These are phyloP conservation scores for Cylindroiulus punctatus DNA, from an alignment of 2,888 invertebrate genomes.

Conservation along the genomic window DNA sequence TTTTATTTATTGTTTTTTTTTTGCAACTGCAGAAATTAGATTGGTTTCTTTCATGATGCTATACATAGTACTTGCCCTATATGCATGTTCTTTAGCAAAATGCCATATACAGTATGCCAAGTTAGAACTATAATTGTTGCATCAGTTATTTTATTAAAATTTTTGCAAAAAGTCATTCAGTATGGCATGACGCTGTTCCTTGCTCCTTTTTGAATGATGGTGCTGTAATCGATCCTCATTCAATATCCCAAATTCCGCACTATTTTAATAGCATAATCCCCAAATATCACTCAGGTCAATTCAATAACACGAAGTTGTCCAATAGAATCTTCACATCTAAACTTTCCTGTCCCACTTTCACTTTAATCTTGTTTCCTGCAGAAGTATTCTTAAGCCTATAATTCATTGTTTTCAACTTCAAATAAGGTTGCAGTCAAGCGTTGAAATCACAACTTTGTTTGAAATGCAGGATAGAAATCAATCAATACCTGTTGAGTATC, in stretches of 20 bases:
- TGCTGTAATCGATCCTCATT: not conserved
- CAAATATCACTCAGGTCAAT: not conserved
- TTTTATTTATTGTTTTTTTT: too few species aligned
- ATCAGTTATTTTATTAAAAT: too few species aligned
- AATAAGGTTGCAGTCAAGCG: not conserved
- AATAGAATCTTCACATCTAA: constrained; percentile 18
- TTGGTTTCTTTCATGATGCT: too few species aligned
- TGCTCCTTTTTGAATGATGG: not conserved
- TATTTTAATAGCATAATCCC: constrained; percentile 4
- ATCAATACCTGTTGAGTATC: too few species aligned
- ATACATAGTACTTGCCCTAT: too few species aligned
- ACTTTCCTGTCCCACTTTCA: constrained; percentile 4
- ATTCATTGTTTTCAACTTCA: not conserved
- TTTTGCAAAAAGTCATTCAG: too few species aligned
- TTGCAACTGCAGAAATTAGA: too few species aligned
- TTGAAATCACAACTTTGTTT: not conserved
- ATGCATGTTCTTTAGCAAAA: too few species aligned
- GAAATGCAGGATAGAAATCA: too few species aligned
- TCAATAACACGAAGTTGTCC: not conserved
- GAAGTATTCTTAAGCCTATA: not conserved
- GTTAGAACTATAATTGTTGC: too few species aligned
- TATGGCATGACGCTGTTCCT: too few species aligned
- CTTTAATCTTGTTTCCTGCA: constrained; percentile 8
- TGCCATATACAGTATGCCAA: too few species aligned
- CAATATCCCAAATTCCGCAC: not conserved